A percentile compares a stretch with the other conserved stretches of the same genome.
Evolutionary conservation across 2,113 vertebrate genomes (phyloP).

Genomic region (Macrotis lagotis): DNA sequence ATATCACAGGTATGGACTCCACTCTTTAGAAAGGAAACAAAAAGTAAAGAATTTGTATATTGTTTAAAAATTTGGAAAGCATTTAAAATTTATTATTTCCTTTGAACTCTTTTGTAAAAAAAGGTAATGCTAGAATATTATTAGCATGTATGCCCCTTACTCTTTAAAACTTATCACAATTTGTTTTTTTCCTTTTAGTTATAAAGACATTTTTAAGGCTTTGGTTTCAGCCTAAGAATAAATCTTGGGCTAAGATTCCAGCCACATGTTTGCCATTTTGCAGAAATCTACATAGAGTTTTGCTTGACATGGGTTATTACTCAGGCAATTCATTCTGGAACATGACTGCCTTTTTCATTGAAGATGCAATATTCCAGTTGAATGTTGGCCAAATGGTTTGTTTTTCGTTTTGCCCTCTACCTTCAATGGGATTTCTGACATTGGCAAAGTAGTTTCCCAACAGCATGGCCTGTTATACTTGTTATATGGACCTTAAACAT

Average conservation of each 20-base stretch:
- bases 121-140: not conserved
- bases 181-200: slow-evolving; percentile 6
- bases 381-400: not conserved
- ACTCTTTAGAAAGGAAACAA: not conserved
- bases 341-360: slow-evolving; percentile 2
- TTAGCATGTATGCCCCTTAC: not conserved
- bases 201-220: slow-evolving; percentile 14
- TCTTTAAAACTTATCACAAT: not conserved
- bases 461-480: not conserved
- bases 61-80: not conserved
- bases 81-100: not conserved
- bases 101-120: slow-evolving; percentile 22
- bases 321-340: not conserved
- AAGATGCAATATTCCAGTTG: not conserved
- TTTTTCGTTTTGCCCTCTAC: not conserved
- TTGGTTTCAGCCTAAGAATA: not conserved
- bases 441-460: not conserved
- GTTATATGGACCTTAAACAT: not conserved
- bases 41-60: not conserved
- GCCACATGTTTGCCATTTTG: not conserved
- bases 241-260: not conserved
- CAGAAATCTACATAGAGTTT: not conserved
- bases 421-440: not conserved
- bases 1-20: not conserved
- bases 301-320: slow-evolving; percentile 26